phyloP scores from a whole-genome alignment of 2,888 invertebrate genomes.

The Hypomecis atomaria region DNA sequence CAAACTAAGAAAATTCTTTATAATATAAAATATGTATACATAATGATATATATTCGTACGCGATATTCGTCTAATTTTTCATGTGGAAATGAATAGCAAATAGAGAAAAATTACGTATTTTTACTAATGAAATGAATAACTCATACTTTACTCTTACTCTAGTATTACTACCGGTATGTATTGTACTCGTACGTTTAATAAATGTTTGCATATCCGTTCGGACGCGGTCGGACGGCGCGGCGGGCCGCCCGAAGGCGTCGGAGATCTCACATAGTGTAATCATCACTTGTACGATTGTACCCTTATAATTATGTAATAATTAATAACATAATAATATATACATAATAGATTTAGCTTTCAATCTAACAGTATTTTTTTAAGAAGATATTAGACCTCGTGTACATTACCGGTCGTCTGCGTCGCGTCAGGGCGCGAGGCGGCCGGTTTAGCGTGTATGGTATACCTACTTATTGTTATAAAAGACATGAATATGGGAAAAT shows the following conservation, averaged over 20 bases:
- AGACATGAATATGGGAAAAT: constrained; percentile 80
- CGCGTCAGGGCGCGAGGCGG: constrained; percentile 70
- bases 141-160: constrained; percentile 70
- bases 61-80: constrained; percentile 82
- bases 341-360: constrained; percentile 84
- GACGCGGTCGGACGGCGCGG: constrained; percentile 75
- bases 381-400: constrained; percentile 84
- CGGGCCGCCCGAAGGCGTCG: constrained; percentile 79
- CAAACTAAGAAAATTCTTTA: constrained; percentile 78
- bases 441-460: constrained; percentile 79
- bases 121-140: constrained; percentile 83
- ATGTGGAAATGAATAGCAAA: constrained; percentile 81
- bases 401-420: constrained; percentile 70
- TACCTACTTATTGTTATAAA: constrained; percentile 78
- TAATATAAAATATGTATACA: constrained; percentile 82
- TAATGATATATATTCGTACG: constrained; percentile 83
- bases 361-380: constrained; percentile 85
- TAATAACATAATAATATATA: constrained; percentile 67
- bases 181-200: constrained; percentile 69
- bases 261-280: constrained; percentile 84
- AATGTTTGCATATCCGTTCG: constrained; percentile 82
- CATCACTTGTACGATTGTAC: constrained; percentile 81
- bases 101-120: constrained; percentile 85
- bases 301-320: constrained; percentile 65
- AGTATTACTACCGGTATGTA: constrained; percentile 76